A percentile compares a stretch with the other conserved stretches of the same genome.
Conservation (phyloP, 2,888 invertebrate genomes). For the Cheilosia vulpina region DNA sequence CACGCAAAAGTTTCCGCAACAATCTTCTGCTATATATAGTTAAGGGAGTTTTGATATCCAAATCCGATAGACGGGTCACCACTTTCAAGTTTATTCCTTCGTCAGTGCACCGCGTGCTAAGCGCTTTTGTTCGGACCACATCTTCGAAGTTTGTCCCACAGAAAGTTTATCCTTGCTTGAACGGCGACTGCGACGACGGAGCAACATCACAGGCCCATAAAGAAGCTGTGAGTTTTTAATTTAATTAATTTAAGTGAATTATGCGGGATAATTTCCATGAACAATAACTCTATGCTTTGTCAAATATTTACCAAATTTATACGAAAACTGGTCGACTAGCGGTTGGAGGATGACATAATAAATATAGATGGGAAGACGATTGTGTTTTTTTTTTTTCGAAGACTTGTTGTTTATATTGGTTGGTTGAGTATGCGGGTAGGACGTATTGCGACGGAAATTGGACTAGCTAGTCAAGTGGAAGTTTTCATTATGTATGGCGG, state of each 20-base stretch:
- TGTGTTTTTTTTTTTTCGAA: no score
- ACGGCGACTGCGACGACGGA: background rate
- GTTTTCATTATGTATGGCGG: no score
- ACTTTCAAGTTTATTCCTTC: slow-evolving; percentile 54
- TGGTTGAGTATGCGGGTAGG: no score
- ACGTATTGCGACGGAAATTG: no score
- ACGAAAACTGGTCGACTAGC: slow-evolving; percentile 46
- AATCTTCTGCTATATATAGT: slow-evolving; percentile 50
- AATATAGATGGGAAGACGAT: no score
- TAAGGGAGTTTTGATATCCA: slow-evolving; percentile 63
- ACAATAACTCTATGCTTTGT: slow-evolving; percentile 48
- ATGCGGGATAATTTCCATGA: slow-evolving; percentile 46
- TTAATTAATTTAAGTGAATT: slow-evolving; percentile 67
- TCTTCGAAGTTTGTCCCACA: slow-evolving; percentile 49
- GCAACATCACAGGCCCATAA: slow-evolving; percentile 11
- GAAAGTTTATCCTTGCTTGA: slow-evolving; percentile 23
- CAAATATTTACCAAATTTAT: slow-evolving; percentile 59
- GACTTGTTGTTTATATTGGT: no score
- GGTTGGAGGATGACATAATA: background rate
- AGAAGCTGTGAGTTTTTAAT: slow-evolving; percentile 64
- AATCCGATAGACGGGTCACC: slow-evolving; percentile 70
- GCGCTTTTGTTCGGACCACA: slow-evolving; percentile 69
- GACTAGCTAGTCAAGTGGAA: no score
- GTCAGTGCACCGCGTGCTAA: slow-evolving; percentile 44
- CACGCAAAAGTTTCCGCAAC: slow-evolving; percentile 68